A percentile compares a stretch with the other conserved stretches of the same genome.
These are phyloP conservation scores for Polypedilum vanderplanki DNA, from an alignment of 1,140 invertebrate genomes.

Conservation along the genomic window DNA sequence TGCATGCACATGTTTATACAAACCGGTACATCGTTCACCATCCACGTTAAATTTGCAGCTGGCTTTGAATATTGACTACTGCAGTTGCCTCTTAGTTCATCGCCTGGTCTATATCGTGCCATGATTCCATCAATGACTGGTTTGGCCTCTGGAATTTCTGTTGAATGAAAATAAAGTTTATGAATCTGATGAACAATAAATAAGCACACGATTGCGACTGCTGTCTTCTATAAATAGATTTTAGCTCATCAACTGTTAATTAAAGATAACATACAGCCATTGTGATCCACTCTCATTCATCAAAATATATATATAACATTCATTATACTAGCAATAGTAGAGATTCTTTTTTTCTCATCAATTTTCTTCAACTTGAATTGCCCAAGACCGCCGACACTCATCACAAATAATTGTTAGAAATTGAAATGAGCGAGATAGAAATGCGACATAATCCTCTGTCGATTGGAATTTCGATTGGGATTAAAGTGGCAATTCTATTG, in stretches of 20 bases:
- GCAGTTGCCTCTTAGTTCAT: conserved; percentile 54
- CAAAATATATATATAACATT: not conserved
- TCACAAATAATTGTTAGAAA: not conserved
- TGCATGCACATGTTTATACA: too few species aligned
- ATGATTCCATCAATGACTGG: conserved; percentile 51
- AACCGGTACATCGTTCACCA: conserved; percentile 49
- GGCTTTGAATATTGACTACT: conserved; percentile 53
- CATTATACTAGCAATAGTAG: too few species aligned
- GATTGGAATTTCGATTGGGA: conserved; percentile 14
- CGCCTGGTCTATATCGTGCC: conserved; percentile 51
- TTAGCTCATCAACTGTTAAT: too few species aligned
- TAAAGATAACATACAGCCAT: not conserved
- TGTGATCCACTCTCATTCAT: not conserved
- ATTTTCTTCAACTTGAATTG: not conserved
- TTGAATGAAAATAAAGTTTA: not conserved
- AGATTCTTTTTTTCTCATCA: not conserved
- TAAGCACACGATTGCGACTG: too few species aligned
- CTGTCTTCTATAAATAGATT: not conserved
- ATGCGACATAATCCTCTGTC: not conserved
- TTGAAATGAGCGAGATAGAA: too few species aligned
- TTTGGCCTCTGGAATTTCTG: conserved; percentile 48
- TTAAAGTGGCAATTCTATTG: conserved; percentile 20
- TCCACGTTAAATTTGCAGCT: conserved; percentile 61
- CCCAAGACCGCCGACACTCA: not conserved
- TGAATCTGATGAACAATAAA: too few species aligned